A percentile compares a stretch with the other conserved stretches of the same genome.
phyloP scores from a whole-genome alignment of 2,113 vertebrate genomes.

The western clawed frog (Xenopus tropicalis) region UCB_Xtro_10.0 CM004448.2:53738501-53739000 shows the following conservation, averaged over 20 bases:
- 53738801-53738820: conserved; percentile 43
- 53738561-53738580: too few relatives aligned
- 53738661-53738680: conserved; percentile 79
- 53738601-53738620: too few relatives aligned
- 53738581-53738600: too few relatives aligned
- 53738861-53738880: conserved; percentile 13
- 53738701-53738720: conserved; percentile 82
- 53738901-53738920: background rate
- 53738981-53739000: too few relatives aligned
- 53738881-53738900: background rate
- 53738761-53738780: conserved; percentile 45
- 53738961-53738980: background rate
- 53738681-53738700: conserved; percentile 78
- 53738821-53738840: conserved; percentile 52
- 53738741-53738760: conserved; percentile 46
- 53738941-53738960: background rate
- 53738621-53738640: conserved; percentile 47
- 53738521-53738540: too few relatives aligned
- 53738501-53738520: too few relatives aligned
- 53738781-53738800: conserved; percentile 60
- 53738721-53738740: conserved; percentile 76
- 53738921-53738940: background rate
- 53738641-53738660: conserved; percentile 82
- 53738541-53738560: too few relatives aligned
- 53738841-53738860: conserved; percentile 46